Percentiles rank a stretch among this genome's conserved stretches.
phyloP scores from a whole-genome alignment of 2,888 invertebrate genomes.

The Polymixis lichenea region DNA sequence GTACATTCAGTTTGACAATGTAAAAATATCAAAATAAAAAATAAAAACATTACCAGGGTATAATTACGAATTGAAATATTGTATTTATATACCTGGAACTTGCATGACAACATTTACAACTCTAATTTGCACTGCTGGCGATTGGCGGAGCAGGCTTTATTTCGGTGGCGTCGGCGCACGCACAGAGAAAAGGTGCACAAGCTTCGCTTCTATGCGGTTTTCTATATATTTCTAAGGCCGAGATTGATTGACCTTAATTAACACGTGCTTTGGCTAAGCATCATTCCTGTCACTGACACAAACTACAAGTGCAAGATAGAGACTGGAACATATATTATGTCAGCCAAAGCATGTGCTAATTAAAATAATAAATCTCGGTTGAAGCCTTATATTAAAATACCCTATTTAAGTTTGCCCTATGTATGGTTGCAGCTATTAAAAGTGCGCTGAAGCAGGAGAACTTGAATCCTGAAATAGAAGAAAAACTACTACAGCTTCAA shows the following conservation, averaged over 20 bases:
- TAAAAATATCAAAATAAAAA: no score
- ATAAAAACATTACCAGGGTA: no score
- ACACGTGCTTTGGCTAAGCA: neutral
- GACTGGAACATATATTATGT: neutral
- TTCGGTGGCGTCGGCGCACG: neutral
- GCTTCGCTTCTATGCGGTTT: neutral
- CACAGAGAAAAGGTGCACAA: neutral
- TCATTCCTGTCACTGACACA: neutral
- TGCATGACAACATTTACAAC: neutral
- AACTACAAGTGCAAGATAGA: neutral
- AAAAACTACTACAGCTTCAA: slow-evolving; percentile 96
- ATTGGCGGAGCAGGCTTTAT: neutral
- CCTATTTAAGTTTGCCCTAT: slow-evolving; percentile 1
- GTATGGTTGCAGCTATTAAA: slow-evolving; percentile 93
- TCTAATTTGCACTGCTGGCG: neutral
- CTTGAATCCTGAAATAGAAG: slow-evolving; percentile 97
- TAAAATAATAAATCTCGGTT: neutral
- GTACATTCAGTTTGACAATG: no score
- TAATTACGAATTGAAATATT: neutral
- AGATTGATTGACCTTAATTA: neutral
- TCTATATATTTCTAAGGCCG: neutral
- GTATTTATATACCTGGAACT: neutral
- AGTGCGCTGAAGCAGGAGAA: slow-evolving; percentile 98
- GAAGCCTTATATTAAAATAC: neutral
- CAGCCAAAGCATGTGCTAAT: neutral